Percentiles rank a stretch among this genome's conserved stretches.
These are phyloP conservation scores for Ariolimax columbianus DNA, from an alignment of 2,888 invertebrate genomes.

Conservation along the genomic window DNA sequence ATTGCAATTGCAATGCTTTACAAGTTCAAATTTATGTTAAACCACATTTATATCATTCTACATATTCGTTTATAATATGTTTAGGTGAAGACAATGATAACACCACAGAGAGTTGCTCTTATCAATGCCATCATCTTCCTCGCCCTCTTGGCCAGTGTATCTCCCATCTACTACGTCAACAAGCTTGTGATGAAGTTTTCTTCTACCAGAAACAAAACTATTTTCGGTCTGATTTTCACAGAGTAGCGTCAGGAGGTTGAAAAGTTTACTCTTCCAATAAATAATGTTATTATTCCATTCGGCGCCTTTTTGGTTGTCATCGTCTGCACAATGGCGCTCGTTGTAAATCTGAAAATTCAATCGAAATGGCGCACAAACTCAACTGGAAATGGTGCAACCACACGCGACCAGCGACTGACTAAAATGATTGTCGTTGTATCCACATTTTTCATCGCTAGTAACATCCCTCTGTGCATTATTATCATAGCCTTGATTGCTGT, in stretches of 20 bases:
- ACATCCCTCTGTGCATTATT: slow-evolving; percentile 1
- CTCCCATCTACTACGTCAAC: slow-evolving; percentile 16
- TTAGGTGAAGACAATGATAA: slow-evolving; percentile 21
- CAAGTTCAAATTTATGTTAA: no score
- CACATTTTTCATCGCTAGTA: not conserved
- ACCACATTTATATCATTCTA: no score
- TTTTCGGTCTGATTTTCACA: slow-evolving; percentile 22
- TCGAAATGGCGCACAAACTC: slow-evolving; percentile 23
- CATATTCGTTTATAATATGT: no score
- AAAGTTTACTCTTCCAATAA: not conserved
- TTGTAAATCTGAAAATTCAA: slow-evolving; percentile 4
- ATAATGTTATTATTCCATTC: slow-evolving; percentile 13
- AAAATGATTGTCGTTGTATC: slow-evolving; percentile 13
- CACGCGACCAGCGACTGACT: not conserved
- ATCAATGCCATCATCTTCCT: not conserved
- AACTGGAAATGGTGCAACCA: not conserved
- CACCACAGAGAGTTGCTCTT: slow-evolving; percentile 11
- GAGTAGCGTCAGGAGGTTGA: not conserved
- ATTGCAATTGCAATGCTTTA: no score
- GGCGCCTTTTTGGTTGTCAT: slow-evolving; percentile 20
- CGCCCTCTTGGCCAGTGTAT: not conserved
- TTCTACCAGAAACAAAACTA: slow-evolving; percentile 14
- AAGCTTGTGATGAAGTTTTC: slow-evolving; percentile 15
- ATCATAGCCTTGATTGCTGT: slow-evolving; percentile 8
- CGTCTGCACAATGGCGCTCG: slow-evolving; percentile 9